Conservation (phyloP, 2,888 invertebrate species). For the Dasypogon diadema region DNA sequence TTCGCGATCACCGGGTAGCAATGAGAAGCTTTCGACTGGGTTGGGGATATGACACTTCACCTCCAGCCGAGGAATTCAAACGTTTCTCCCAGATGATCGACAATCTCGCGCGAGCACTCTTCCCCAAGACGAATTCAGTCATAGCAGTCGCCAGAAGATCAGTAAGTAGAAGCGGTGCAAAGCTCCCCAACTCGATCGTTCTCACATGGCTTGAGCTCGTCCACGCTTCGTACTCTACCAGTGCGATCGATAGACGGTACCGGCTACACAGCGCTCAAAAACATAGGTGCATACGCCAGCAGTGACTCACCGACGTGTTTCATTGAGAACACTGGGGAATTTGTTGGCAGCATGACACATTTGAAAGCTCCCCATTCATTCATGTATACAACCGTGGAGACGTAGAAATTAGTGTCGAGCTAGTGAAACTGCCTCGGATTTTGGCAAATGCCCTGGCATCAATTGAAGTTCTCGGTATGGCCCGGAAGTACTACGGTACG, state of each 20-base stretch:
- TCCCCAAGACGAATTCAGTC: not conserved
- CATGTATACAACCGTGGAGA: not conserved
- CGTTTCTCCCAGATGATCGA: not conserved
- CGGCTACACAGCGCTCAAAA: not conserved
- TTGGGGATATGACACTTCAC: not conserved
- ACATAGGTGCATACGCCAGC: constrained; percentile 23
- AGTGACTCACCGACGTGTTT: constrained; percentile 21
- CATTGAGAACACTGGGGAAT: constrained; percentile 36
- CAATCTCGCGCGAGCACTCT: not conserved
- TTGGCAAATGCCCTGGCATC: constrained; percentile 9
- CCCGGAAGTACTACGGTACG: constrained; percentile 6
- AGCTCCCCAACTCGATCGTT: not conserved
- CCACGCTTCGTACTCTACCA: not conserved
- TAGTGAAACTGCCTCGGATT: not conserved
- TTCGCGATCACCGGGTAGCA: constrained; percentile 6
- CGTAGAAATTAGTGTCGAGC: not conserved
- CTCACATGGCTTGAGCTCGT: not conserved
- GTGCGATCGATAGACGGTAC: not conserved
- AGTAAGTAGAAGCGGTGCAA: not conserved
- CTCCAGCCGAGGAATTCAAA: not conserved
- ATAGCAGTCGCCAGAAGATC: too few relatives aligned
- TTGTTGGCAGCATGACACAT: not conserved
- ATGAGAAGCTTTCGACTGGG: constrained; percentile 6
- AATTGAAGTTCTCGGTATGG: constrained; percentile 15
- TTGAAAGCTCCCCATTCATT: constrained; percentile 20